Evolutionary conservation across 2,888 invertebrate genomes (phyloP).

Genomic region (Megaustenia siamemsis): DNA sequence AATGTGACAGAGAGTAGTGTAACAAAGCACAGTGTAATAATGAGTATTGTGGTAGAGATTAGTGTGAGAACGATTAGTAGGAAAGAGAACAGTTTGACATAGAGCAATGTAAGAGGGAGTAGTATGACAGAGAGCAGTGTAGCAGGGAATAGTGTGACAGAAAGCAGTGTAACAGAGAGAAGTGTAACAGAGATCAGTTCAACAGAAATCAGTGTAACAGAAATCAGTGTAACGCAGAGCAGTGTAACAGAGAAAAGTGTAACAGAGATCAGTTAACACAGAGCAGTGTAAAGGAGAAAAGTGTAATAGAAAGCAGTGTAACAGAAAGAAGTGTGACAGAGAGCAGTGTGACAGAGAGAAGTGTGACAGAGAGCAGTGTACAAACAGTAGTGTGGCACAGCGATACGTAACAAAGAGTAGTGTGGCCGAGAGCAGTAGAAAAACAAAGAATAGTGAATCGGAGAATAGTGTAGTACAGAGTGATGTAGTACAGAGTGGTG

Average conservation of each 20-base stretch:
- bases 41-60: not conserved
- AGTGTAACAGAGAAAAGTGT: not conserved
- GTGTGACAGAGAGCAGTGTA: no score
- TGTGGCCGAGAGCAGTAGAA: not conserved
- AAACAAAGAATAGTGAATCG: no score
- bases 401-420: no score
- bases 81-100: not conserved
- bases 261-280: not conserved
- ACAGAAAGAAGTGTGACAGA: not conserved
- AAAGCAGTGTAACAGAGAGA: not conserved
- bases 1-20: not conserved
- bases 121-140: not conserved
- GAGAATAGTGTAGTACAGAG: not conserved
- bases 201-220: no score
- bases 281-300: not conserved
- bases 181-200: not conserved
- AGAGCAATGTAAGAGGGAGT: no score
- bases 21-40: not conserved
- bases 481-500: not conserved
- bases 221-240: not conserved
- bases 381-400: not conserved
- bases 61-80: not conserved
- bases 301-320: not conserved
- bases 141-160: not conserved
- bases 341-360: not conserved